phyloP scores from a whole-genome alignment of 2,113 vertebrate genomes.

The Trichomycterus rosablanca region DNA sequence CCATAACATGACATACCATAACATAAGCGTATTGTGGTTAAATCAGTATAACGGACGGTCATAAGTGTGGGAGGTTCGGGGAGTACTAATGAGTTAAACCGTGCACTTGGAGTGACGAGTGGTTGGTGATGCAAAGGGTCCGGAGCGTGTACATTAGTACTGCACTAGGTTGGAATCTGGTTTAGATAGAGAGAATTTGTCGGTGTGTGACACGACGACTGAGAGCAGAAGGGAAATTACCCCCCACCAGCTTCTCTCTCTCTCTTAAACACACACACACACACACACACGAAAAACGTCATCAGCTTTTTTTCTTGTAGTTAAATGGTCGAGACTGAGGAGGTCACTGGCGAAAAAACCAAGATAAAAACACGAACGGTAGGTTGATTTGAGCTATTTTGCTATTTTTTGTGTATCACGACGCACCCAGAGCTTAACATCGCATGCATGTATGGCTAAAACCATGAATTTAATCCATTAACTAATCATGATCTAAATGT shows the following conservation, averaged over 20 bases:
- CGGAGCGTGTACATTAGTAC: too few relatives aligned
- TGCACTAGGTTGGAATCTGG: too few relatives aligned
- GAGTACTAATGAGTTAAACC: too few relatives aligned
- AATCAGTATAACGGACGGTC: too few relatives aligned
- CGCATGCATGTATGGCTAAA: neutral
- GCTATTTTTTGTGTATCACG: neutral
- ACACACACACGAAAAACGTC: slow-evolving; percentile 71
- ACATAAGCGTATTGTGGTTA: too few relatives aligned
- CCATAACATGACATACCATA: too few relatives aligned
- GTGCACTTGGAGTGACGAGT: too few relatives aligned
- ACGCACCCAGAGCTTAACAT: neutral
- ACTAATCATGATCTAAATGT: neutral
- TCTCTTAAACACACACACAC: neutral
- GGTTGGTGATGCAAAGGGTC: too few relatives aligned
- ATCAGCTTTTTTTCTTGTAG: slow-evolving; percentile 75
- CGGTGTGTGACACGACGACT: slow-evolving; percentile 41
- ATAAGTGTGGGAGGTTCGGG: too few relatives aligned
- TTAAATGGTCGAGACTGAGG: slow-evolving; percentile 78
- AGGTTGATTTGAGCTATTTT: slow-evolving; percentile 43
- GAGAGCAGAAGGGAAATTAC: slow-evolving; percentile 58
- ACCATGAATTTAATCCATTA: neutral
- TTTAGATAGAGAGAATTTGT: too few relatives aligned
- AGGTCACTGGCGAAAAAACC: slow-evolving; percentile 59
- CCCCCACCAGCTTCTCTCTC: slow-evolving; percentile 27
- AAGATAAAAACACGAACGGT: slow-evolving; percentile 56